These are phyloP conservation scores for Sinonovacula constricta DNA, from an alignment of 1,140 invertebrate species.

Conservation along the genomic window DNA sequence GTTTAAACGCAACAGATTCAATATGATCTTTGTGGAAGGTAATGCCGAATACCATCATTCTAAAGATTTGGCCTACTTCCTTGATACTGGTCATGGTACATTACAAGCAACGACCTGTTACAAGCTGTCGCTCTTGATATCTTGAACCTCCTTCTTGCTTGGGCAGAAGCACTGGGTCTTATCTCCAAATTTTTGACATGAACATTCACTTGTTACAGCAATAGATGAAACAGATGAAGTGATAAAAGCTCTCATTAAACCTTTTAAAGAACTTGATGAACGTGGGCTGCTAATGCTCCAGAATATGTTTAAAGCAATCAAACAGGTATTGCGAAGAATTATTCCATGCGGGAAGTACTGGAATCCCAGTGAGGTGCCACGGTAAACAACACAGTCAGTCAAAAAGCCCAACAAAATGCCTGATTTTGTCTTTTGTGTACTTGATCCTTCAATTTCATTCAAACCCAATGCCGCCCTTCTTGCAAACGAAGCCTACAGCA, in stretches of 20 bases:
- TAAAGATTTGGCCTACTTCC: conserved; percentile 8
- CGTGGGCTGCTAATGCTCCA: conserved; percentile 3
- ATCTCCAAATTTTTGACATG: conserved; percentile 36
- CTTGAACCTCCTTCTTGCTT: conserved; percentile 24
- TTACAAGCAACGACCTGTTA: conserved; percentile 22
- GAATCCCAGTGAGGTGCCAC: neutral
- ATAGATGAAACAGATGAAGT: conserved; percentile 4
- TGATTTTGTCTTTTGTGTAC: conserved; percentile 20
- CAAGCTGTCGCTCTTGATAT: conserved; percentile 26
- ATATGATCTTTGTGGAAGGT: conserved; percentile 45
- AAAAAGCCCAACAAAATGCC: conserved; percentile 19
- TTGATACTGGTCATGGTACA: conserved; percentile 15
- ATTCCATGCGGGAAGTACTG: neutral
- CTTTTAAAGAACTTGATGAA: conserved; percentile 4
- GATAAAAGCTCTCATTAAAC: neutral
- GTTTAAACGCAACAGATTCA: conserved; percentile 47
- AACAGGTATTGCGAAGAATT: conserved; percentile 3
- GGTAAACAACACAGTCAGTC: neutral
- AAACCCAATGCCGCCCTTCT: conserved; percentile 31
- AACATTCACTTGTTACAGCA: conserved; percentile 10
- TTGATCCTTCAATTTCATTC: conserved; percentile 7
- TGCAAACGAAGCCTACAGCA: conserved; percentile 30
- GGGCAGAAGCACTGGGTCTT: conserved; percentile 34
- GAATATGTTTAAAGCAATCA: conserved; percentile 12
- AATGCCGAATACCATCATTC: conserved; percentile 20